These are phyloP conservation scores for Gambusia holbrooki DNA, from an alignment of 2,113 vertebrate genomes.

Conservation along the genomic window DNA sequence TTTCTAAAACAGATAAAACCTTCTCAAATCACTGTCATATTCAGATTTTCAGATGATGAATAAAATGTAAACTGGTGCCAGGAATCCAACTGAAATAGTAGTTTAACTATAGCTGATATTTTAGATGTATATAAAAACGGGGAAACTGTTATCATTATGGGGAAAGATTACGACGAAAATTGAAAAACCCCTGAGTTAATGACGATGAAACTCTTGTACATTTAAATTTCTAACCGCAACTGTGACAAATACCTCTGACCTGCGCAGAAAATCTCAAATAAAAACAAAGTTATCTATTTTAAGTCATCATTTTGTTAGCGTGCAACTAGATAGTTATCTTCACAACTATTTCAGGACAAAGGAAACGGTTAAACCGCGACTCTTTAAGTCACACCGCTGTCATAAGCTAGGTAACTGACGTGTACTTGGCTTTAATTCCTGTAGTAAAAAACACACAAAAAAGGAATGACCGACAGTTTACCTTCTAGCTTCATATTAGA, in stretches of 20 bases:
- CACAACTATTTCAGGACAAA: background rate
- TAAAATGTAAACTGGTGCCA: too few species aligned
- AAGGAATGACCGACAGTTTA: background rate
- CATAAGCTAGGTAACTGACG: constrained; percentile 35
- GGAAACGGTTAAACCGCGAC: background rate
- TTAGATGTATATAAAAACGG: too few species aligned
- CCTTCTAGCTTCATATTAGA: background rate
- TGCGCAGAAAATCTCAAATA: background rate
- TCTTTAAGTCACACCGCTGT: background rate
- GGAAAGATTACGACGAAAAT: too few species aligned
- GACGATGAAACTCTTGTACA: background rate
- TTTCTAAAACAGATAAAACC: too few species aligned
- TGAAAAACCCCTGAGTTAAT: background rate
- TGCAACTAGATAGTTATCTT: too few species aligned
- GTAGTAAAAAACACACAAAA: background rate
- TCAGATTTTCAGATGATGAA: too few species aligned
- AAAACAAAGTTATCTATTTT: background rate
- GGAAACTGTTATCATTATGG: too few species aligned
- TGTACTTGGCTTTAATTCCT: constrained; percentile 24
- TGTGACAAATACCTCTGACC: background rate
- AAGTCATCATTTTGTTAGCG: too few species aligned
- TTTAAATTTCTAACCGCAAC: background rate
- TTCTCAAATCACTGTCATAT: too few species aligned
- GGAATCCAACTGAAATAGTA: too few species aligned
- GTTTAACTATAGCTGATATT: too few species aligned